Conservation (phyloP, 1,140 invertebrate species). For the Hypsibius dujardini region DNA sequence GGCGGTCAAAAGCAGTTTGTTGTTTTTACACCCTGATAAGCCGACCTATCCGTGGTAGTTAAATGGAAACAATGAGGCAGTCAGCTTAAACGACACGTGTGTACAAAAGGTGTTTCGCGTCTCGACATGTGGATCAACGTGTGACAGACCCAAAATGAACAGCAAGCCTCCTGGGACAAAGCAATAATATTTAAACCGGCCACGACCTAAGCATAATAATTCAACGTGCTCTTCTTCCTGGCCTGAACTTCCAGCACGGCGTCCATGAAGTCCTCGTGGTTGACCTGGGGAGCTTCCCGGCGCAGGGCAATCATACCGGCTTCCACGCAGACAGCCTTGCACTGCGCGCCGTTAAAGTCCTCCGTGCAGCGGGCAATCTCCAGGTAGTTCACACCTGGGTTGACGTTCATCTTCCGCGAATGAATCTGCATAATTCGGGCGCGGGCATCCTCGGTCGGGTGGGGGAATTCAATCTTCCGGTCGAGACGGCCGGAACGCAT, state of each 20-base stretch:
- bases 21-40: too few species aligned
- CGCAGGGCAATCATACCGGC: constrained; percentile 98
- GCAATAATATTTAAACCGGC: not conserved
- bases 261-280: constrained; percentile 99
- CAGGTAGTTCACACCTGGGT: constrained; percentile 93
- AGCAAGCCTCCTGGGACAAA: too few species aligned
- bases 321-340: constrained; percentile 98
- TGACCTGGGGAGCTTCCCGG: constrained; percentile 74
- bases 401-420: constrained; percentile 98
- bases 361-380: constrained; percentile 94
- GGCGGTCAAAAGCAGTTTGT: too few species aligned
- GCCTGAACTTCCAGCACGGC: constrained; percentile 98
- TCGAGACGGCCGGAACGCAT: constrained; percentile 88
- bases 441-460: constrained; percentile 95
- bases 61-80: too few species aligned
- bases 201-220: constrained; percentile 86
- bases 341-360: constrained; percentile 98
- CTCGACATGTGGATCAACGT: too few species aligned
- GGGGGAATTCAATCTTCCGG: constrained; percentile 97
- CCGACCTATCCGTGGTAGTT: too few species aligned
- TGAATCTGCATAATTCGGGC: constrained; percentile 99
- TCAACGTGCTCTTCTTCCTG: constrained; percentile 98
- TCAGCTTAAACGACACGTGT: too few species aligned
- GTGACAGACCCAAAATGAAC: too few species aligned
- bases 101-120: too few species aligned